A percentile compares a stretch with the other conserved stretches of the same genome.
Evolutionary conservation across 2,113 vertebrate genomes (phyloP).

Genomic region (Protobothrops flavoviridis): DNA sequence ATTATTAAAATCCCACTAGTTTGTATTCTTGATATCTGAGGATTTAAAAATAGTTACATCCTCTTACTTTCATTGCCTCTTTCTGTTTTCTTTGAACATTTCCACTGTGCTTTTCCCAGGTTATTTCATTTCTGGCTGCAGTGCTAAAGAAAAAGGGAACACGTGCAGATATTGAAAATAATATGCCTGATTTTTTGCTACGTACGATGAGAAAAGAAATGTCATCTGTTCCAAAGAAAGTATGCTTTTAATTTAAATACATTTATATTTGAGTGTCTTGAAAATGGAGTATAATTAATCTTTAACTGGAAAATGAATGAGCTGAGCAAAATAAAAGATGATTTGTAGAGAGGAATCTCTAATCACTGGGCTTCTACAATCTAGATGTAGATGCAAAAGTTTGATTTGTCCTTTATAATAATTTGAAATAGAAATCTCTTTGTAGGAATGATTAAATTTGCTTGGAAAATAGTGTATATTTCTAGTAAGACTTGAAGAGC

Average conservation of each 20-base stretch:
- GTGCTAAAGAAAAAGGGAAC: constrained; percentile 90
- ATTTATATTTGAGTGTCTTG: background rate
- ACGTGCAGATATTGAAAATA: constrained; percentile 89
- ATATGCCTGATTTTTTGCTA: constrained; percentile 88
- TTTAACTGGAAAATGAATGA: background rate
- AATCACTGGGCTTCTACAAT: background rate
- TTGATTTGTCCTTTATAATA: background rate
- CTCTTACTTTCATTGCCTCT: background rate
- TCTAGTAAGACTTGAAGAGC: background rate
- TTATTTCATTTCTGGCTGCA: constrained; percentile 94
- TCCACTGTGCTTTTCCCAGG: constrained; percentile 67
- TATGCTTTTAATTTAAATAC: constrained; percentile 51
- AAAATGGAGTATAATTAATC: background rate
- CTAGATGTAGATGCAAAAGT: background rate
- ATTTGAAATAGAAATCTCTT: background rate
- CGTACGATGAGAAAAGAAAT: constrained; percentile 74
- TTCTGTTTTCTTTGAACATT: background rate
- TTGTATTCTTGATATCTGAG: background rate
- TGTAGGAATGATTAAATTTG: background rate
- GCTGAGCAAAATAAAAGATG: background rate
- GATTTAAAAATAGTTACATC: background rate
- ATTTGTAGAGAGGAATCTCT: background rate
- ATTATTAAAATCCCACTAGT: background rate
- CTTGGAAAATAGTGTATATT: background rate
- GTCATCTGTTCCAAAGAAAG: constrained; percentile 75